Conservation (phyloP, 2,797 vertebrate genomes). For the Bufotes viridis region DNA sequence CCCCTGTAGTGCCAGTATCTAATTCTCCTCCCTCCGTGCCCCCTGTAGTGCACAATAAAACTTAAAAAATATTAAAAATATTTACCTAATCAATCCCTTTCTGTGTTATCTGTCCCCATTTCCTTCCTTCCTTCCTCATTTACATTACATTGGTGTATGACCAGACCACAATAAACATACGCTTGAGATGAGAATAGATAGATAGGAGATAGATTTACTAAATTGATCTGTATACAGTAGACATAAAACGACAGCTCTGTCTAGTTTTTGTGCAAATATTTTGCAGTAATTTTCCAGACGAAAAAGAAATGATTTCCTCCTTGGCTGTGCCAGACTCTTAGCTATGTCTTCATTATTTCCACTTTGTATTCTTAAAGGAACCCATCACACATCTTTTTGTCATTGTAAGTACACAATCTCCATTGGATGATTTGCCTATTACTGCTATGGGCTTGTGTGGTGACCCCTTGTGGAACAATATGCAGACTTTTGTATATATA, state of each 20-base stretch:
- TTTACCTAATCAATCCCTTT: no score
- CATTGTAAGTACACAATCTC: not conserved
- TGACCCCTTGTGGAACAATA: not conserved
- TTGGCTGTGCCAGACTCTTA: not conserved
- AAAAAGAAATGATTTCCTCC: not conserved
- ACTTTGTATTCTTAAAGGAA: not conserved
- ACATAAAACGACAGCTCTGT: not conserved
- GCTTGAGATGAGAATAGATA: no score
- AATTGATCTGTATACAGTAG: not conserved
- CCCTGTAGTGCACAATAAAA: no score
- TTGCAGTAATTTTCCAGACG: not conserved
- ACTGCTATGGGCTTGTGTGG: not conserved
- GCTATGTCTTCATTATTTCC: not conserved
- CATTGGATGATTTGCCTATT: not conserved
- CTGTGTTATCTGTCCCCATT: no score
- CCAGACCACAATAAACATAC: no score
- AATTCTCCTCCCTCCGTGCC: no score
- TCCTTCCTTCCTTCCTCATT: no score
- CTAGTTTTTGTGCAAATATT: not conserved
- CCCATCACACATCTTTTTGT: not conserved
- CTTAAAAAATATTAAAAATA: no score
- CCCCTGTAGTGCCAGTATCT: no score
- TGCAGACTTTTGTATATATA: no score
- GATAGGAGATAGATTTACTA: no score
- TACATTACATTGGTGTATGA: no score